Percentiles rank a stretch among this genome's conserved stretches.
phyloP scores from a whole-genome alignment of 1,140 invertebrate species.

The Leptonema lineaticorne region DNA sequence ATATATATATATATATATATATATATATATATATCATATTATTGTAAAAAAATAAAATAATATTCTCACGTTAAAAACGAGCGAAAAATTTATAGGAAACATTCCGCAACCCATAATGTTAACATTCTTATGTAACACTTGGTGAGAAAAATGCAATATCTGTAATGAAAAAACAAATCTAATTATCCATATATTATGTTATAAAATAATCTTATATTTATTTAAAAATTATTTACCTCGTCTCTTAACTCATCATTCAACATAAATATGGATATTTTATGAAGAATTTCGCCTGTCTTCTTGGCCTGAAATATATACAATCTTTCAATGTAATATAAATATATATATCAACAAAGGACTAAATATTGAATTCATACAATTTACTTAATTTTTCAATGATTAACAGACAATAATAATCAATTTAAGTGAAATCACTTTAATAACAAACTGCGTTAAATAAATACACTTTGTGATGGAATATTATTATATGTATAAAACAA shows the following conservation, averaged over 20 bases:
- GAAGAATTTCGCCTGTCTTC: conserved; percentile 17
- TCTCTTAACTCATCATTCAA: conserved; percentile 11
- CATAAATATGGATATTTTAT: conserved; percentile 23
- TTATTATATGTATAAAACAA: too few species aligned
- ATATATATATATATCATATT: not conserved
- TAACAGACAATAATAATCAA: too few species aligned
- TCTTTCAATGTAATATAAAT: too few species aligned
- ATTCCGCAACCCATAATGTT: conserved; percentile 46
- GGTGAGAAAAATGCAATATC: conserved; percentile 47
- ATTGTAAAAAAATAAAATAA: not conserved
- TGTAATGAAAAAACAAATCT: conserved; percentile 42
- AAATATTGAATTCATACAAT: too few species aligned
- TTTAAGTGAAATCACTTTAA: too few species aligned
- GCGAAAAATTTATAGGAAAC: conserved; percentile 46
- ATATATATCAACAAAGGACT: too few species aligned
- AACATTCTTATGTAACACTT: conserved; percentile 46
- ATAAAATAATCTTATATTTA: not conserved
- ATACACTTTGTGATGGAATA: too few species aligned
- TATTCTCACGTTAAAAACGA: conserved; percentile 45
- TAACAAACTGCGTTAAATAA: too few species aligned
- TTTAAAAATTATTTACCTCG: conserved; percentile 14
- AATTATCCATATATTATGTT: not conserved
- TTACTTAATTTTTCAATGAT: too few species aligned
- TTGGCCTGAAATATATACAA: conserved; percentile 27
- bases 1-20: too few species aligned